Percentiles rank a stretch among this genome's conserved stretches.
phyloP scores from a whole-genome alignment of 2,113 vertebrate genomes.

The Chaetura pelagica region DNA sequence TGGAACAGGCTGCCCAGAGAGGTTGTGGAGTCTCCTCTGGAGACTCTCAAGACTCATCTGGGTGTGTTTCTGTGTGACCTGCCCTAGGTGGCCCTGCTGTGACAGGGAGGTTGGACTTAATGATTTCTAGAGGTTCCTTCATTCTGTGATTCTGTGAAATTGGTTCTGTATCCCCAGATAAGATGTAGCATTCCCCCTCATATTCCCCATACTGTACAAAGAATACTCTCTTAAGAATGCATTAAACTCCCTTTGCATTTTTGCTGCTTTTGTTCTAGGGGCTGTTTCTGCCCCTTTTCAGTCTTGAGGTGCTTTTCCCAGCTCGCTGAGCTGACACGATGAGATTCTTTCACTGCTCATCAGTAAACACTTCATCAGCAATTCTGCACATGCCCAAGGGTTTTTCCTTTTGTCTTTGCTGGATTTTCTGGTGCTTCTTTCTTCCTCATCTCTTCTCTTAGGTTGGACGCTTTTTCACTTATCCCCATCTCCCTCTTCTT shows the following conservation, averaged over 20 bases:
- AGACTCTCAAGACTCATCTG: too few relatives aligned
- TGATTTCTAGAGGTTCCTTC: too few relatives aligned
- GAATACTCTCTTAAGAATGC: background rate
- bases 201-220: background rate
- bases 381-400: constrained; percentile 27
- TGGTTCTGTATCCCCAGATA: background rate
- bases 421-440: constrained; percentile 16
- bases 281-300: background rate
- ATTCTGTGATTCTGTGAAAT: background rate
- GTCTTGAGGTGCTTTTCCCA: constrained; percentile 29
- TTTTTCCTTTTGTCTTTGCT: constrained; percentile 1
- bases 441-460: constrained; percentile 6
- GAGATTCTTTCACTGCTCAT: constrained; percentile 26
- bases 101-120: too few relatives aligned
- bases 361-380: constrained; percentile 44
- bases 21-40: too few relatives aligned
- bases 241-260: background rate
- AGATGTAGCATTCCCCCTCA: background rate
- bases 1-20: too few relatives aligned
- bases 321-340: constrained; percentile 6
- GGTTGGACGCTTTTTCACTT: background rate
- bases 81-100: too few relatives aligned
- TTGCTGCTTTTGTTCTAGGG: background rate
- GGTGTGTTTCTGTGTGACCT: too few relatives aligned
- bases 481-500: background rate